These are phyloP conservation scores for Emydura subglobosa DNA, from an alignment of 2,113 vertebrate genomes.

Conservation along the genomic window DNA sequence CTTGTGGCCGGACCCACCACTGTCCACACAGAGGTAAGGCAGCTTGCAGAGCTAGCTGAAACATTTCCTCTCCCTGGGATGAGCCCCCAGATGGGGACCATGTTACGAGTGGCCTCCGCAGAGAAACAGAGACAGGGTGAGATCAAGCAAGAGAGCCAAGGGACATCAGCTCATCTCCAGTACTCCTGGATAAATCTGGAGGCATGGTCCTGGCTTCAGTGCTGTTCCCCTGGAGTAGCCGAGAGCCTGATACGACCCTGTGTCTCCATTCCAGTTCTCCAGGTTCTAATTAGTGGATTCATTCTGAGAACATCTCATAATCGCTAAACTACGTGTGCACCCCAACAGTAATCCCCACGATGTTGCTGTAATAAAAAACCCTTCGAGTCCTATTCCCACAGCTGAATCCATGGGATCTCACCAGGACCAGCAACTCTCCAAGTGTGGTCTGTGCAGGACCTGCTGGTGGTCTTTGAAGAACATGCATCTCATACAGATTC, in stretches of 20 bases:
- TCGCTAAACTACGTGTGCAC: neutral
- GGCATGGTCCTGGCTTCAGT: slow-evolving; percentile 49
- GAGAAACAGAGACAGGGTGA: slow-evolving; percentile 57
- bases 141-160: slow-evolving; percentile 66
- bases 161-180: slow-evolving; percentile 42
- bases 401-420: neutral
- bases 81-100: slow-evolving; percentile 55
- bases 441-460: neutral
- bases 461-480: neutral
- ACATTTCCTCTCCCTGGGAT: neutral
- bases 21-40: neutral
- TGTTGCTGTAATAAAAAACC: slow-evolving; percentile 24
- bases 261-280: slow-evolving; percentile 67
- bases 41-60: slow-evolving; percentile 46
- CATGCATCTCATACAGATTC: fast-evolving
- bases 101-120: slow-evolving; percentile 2
- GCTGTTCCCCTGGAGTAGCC: slow-evolving; percentile 5
- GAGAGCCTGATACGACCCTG: slow-evolving; percentile 11
- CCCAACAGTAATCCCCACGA: slow-evolving; percentile 21
- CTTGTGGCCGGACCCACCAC: neutral
- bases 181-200: slow-evolving; percentile 42
- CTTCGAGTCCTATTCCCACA: slow-evolving; percentile 5
- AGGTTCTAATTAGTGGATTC: slow-evolving; percentile 58
- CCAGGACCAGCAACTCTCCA: neutral
- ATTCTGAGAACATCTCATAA: slow-evolving; percentile 28